Evolutionary conservation across 2,888 invertebrate genomes (phyloP), one percentile per base, ranked within the genome.

Genomic region (Drosophila stalkeri): DNA sequence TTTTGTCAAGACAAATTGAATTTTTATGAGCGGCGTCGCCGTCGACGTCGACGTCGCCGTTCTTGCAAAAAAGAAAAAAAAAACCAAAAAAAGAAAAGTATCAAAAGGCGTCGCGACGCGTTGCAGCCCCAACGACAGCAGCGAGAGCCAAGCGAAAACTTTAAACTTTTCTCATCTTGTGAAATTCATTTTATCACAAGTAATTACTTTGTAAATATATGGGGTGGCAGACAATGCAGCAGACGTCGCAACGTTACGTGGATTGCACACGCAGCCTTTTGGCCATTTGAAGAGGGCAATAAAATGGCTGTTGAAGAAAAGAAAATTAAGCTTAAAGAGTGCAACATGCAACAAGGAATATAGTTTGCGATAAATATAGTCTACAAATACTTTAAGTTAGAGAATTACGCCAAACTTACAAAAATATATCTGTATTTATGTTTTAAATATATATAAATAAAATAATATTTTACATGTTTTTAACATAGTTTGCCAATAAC

Each of bases 201-300:
- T 91, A 90, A 90, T 91, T 91, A 91, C 91, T 90, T 90, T 89
- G 91, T 89, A 91, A 90, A 90, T 87, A 90, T 81, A 79, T 86
- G 75, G 81, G 72, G 71, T 69, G 65, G 66, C 64, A 73, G 80
- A 84, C 79, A 77, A 60, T 82, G 82, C 86, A 89, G 80, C 82
- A 80, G 81, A 76, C 78, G 72, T 41, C 67, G 59, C 59, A 46
- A 52, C 77, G 62, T 63, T 68, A 77, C 77, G 66, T 64, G 76
- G 41, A 72, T 70, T 79, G 75, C 76, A 82, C 70, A 78, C 72
- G 72, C 87, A 62, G 86, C 65, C 83, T 67, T 71, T 63, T 77
- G 87, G 71, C 72, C 73, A 67, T 77, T 83, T 81, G 44, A 77
- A 82, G 69, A 69, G 66, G 78, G 70, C 68, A 79, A 83, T 86